A percentile compares a stretch with the other conserved stretches of the same genome.
Evolutionary conservation across 2,113 vertebrate genomes (phyloP).

Genomic region (Alethe castanea): DNA sequence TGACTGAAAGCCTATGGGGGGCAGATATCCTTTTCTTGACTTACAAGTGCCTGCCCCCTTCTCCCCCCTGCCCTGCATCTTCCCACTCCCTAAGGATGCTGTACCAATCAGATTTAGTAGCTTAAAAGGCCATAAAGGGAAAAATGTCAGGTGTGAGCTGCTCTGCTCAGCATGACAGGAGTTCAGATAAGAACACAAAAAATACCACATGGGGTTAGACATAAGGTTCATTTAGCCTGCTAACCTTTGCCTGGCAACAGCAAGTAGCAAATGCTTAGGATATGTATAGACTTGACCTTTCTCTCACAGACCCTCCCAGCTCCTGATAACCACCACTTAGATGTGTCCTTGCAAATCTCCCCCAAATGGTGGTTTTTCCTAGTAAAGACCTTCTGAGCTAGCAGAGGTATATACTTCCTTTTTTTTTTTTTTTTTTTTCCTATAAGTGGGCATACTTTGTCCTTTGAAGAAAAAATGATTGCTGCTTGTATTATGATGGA

Average conservation of each 20-base stretch:
- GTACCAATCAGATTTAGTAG: conserved; percentile 5
- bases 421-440: no score
- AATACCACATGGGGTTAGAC: conserved; percentile 62
- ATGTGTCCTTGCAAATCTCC: conserved; percentile 37
- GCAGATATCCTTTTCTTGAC: not conserved
- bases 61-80: not conserved
- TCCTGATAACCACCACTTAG: conserved; percentile 36
- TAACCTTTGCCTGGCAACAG: conserved; percentile 63
- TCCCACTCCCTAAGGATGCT: not conserved
- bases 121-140: conserved; percentile 53
- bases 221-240: conserved; percentile 58
- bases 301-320: conserved; percentile 28
- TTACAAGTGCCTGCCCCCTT: not conserved
- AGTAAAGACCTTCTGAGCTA: not conserved
- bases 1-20: not conserved
- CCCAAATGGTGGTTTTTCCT: not conserved
- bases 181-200: conserved; percentile 66
- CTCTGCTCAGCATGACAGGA: conserved; percentile 51
- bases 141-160: conserved; percentile 56
- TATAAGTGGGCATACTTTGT: not conserved
- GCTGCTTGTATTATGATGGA: conserved; percentile 9
- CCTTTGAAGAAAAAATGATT: conserved; percentile 20
- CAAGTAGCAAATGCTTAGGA: conserved; percentile 57
- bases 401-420: not conserved
- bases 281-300: conserved; percentile 66